phyloP scores from a whole-genome alignment of 2,797 vertebrate genomes.

The Lemur catta region DNA sequence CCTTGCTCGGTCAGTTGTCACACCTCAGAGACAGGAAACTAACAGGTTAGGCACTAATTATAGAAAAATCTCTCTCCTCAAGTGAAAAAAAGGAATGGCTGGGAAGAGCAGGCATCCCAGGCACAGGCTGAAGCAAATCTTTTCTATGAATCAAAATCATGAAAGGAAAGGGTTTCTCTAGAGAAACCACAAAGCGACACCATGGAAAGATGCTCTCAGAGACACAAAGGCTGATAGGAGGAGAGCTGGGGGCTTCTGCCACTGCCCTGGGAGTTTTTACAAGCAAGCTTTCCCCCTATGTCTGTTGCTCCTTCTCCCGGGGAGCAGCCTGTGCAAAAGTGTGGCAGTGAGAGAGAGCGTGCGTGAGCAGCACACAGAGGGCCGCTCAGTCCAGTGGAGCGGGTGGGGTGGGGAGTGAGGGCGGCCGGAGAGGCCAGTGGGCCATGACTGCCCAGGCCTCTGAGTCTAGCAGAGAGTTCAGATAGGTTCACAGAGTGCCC shows the following conservation, averaged over 20 bases:
- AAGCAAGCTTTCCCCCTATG: too few relatives aligned
- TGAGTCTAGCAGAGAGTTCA: neutral
- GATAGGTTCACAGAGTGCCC: neutral
- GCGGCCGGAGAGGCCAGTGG: neutral
- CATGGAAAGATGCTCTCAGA: rapidly evolving
- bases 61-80: neutral
- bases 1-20: neutral
- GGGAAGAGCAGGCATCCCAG: neutral
- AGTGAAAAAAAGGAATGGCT: neutral
- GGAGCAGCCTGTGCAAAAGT: neutral
- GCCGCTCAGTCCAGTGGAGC: rapidly evolving
- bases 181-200: neutral
- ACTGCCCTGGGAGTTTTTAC: neutral
- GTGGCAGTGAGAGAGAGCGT: too few relatives aligned
- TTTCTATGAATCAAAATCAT: neutral
- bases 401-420: neutral
- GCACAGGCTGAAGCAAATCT: neutral
- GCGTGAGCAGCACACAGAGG: neutral
- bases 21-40: neutral
- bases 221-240: neutral
- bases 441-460: neutral
- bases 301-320: neutral
- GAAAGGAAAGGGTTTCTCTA: neutral
- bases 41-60: neutral
- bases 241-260: neutral